Evolutionary conservation across 2,113 vertebrate genomes (phyloP), one percentile per base, ranked within the genome.

Genomic region (Petrocephalus zakoni): DNA sequence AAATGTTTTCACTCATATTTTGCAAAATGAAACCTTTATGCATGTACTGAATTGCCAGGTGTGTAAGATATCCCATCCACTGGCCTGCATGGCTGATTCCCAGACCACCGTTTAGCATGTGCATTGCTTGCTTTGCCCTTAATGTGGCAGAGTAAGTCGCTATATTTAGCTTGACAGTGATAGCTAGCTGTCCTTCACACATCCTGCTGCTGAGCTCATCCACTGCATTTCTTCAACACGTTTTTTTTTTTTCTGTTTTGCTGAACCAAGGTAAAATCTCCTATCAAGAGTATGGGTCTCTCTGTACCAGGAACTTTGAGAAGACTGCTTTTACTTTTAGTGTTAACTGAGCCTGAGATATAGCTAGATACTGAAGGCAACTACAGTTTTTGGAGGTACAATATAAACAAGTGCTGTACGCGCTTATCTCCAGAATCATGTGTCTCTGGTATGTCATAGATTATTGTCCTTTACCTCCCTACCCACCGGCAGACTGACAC

Each of bases 181-280:
- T 78, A 34, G 72, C 29, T 78, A 78, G 72, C 72, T 78, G 72
- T 78, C 72, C 34, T 78, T 78, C 72, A 78, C 72, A 42, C 72
- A 78, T 78, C 72, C 34, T 78, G 72, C 72, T 42, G 11, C 37
- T 0, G 15, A 78, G 17, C 72, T 42, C 29, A 78, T 78, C 29
- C 17, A 78, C 37, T 37, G 72, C 34, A 37, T 78, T 34, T 78
- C 1, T 78, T 75, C 37, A 75, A 75, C 68, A 75, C 68, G 17
- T 75, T 25, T 2, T 75, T 75, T 72, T 61, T 75, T 78, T 53
- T 53, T 42, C 42, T 42, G 3, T 53, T 53, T 78, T 78, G 72
- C 72, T 78, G 34, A 78, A 78, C 29, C 72, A 78, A 78, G 34
- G 29, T 37, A 78, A 78, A 78, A 78, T 42, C 17, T 17, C 29